Evolutionary conservation across 2,797 vertebrate species (phyloP), one percentile per base, ranked within the genome.

Genomic region (Pogonophryne albipinna): DNA sequence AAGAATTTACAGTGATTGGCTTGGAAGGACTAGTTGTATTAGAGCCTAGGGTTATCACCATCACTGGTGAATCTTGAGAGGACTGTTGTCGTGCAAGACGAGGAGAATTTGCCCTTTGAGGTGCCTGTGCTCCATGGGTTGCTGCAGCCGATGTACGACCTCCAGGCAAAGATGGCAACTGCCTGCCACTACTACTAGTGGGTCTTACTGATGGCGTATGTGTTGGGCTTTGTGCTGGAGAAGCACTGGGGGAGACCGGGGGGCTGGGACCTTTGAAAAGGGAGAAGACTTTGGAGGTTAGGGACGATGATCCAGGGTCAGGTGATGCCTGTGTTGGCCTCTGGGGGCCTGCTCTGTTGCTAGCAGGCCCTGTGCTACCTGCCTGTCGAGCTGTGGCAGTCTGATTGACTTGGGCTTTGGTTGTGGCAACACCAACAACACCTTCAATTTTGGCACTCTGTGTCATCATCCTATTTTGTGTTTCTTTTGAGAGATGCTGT

Each of bases 401-500:
- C 62, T 94, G 94, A 87, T 85, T 85, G 19, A 84, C 90, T 88
- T 90, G 88, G 53, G 88, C 91, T 46, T 90, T 91, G 0, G 95
- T 93, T 3, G 95, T 92, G 76, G 94, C 90, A 0, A 81, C 87
- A 73, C 85, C 88, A 87, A 95, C 90, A 66, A 96, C 95, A 0
- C 91, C 94, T 89, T 94, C 93, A 82, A 93, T 92, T 0, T 96
- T 94, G 68, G 95, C 78, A 85, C 96, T 96, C 80, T 97, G 97
- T 61, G 96, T 93, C 91, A 95, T 96, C 86, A 95, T 93, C 60
- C 94, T 85, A 27, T 97, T 96, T 86, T 96, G 97, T 23, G 94
- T 95, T 91, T 99, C 97, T 93, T 97, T 98, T n/a, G 96, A 96
- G 86, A 99, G 95, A 91, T 99, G 97, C 85, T 98, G 98, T 60